A percentile compares a stretch with the other conserved stretches of the same genome.
phyloP scores from a whole-genome alignment of 2,888 invertebrate genomes.

The Agriopis marginaria region DNA sequence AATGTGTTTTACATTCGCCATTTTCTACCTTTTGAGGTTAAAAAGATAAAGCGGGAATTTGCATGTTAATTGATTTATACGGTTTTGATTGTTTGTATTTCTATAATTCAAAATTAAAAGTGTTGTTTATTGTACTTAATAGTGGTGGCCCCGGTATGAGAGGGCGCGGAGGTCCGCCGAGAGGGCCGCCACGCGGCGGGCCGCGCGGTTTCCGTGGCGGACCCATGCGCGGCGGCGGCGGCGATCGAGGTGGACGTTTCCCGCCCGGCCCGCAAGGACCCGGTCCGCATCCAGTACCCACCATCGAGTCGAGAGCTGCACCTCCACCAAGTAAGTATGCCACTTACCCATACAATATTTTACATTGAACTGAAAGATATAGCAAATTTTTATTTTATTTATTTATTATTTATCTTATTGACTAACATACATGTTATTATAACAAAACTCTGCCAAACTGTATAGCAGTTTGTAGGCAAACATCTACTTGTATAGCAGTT shows the following conservation, averaged over 20 bases:
- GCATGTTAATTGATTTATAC: background rate
- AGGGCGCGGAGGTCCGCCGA: slow-evolving; percentile 73
- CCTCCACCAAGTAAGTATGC: slow-evolving; percentile 69
- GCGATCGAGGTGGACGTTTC: slow-evolving; percentile 77
- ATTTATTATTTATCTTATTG: too few species aligned
- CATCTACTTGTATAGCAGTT: too few species aligned
- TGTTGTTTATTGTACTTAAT: background rate
- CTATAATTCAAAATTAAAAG: background rate
- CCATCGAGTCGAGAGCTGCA: slow-evolving; percentile 77
- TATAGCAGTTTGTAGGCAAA: too few species aligned
- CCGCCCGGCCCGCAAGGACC: slow-evolving; percentile 80
- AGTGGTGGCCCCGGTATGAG: slow-evolving; percentile 78
- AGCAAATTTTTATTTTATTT: too few species aligned
- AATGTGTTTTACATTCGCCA: background rate
- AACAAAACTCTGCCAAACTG: too few species aligned
- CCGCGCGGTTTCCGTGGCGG: slow-evolving; percentile 79
- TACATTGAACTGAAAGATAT: too few species aligned
- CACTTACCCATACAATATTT: background rate
- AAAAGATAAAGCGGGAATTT: slow-evolving; percentile 9
- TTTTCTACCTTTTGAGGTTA: slow-evolving; percentile 9
- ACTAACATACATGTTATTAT: too few species aligned
- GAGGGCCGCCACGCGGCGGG: slow-evolving; percentile 72
- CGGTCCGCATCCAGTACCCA: slow-evolving; percentile 81
- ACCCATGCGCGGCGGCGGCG: slow-evolving; percentile 77
- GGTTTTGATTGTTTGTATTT: background rate